Evolutionary conservation across 2,113 vertebrate species (phyloP), one percentile per base, ranked within the genome.

Genomic region (Sinosuthora webbiana): DNA sequence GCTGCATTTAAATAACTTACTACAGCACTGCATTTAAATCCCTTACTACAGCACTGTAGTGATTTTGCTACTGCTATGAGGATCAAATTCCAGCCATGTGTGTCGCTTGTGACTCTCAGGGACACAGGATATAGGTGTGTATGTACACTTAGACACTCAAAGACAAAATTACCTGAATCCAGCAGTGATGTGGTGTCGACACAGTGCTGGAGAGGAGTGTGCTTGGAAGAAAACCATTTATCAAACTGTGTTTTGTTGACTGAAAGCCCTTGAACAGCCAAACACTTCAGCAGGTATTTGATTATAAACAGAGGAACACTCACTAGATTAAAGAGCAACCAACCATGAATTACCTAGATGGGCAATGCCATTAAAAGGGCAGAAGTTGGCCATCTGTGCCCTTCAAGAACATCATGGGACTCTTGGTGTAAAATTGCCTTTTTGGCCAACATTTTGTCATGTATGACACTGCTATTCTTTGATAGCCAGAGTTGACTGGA

Each of bases 141-240:
- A 31, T 28, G 28, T 25, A 10, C 23, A 30, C 27, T 25, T n/a
- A 56, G 35, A 31, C 16, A 53, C 3, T 12, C n/a, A n/a, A n/a
- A n/a, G n/a, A n/a, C n/a, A n/a, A n/a, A n/a, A n/a, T n/a, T n/a
- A n/a, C n/a, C n/a, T 31, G 35, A 78, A 55, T 44, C 39, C 79
- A 75, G 28, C 41, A 67, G 39, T 0, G 1, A 68, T 1, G 1
- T 4, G 2, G 27, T 52, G 41, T 49, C 6, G 7, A 35, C 52
- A 13, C 2, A 17, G 50, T 23, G 37, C n/a, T 73, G 39, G 30
- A 68, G 33, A 52, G 62, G 23, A 57, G 23, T 10, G 6, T 41
- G 27, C 39, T 87, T 3, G 0, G 17, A 42, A 70, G 44, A 33
- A 79, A 90, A 59, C 14, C 20, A 21, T 53, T 83, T 87, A n/a